Conservation (phyloP, 2,797 vertebrate genomes). For the Pseudotriccus pelzelni region DNA sequence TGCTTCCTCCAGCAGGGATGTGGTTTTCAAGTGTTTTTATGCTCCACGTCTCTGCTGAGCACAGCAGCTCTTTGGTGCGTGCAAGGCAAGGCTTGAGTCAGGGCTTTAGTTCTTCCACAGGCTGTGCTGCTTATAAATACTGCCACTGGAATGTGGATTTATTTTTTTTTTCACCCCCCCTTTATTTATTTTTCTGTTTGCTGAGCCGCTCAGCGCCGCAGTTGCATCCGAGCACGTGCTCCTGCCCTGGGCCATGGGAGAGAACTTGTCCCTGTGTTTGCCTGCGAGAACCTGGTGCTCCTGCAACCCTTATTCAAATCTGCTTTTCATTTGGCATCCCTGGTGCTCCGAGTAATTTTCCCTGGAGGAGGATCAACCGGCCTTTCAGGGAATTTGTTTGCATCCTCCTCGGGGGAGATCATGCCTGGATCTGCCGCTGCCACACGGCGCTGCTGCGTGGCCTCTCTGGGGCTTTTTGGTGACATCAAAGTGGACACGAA, state of each 20-base stretch:
- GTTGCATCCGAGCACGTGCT: neutral
- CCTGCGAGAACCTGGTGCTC: neutral
- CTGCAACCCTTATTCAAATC: neutral
- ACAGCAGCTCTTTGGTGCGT: rapidly evolving
- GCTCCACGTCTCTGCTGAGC: neutral
- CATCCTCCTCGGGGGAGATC: neutral
- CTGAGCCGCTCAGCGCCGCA: neutral
- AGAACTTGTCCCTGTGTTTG: neutral
- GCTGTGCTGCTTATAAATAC: neutral
- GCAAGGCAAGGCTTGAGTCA: neutral
- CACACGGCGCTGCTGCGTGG: rapidly evolving
- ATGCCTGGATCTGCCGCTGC: neutral
- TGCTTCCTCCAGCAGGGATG: neutral
- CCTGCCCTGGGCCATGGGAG: neutral
- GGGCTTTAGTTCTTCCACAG: neutral
- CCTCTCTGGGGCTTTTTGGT: neutral
- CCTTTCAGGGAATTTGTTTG: neutral
- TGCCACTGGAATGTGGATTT: neutral
- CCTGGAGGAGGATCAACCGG: neutral
- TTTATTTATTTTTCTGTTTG: neutral
- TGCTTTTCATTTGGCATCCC: neutral
- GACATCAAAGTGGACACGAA: neutral
- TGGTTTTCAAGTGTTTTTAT: neutral
- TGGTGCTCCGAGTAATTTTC: neutral
- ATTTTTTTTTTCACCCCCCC: neutral